Evolutionary conservation across 1,140 invertebrate species (phyloP).

Genomic region (Aphis craccivora): DNA sequence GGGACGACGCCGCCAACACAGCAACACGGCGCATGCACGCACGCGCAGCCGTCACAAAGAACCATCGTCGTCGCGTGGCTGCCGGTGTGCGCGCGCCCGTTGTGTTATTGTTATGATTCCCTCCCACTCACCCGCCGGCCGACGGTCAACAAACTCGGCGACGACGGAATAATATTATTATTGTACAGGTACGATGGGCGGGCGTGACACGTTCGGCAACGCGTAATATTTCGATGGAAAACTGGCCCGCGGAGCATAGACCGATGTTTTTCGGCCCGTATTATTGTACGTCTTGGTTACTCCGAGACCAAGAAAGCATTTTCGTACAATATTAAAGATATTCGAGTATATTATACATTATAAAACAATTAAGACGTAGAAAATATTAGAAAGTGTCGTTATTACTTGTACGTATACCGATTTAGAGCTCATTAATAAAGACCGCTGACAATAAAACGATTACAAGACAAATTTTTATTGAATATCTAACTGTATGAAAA

Average conservation of each 20-base stretch:
- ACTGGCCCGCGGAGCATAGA: no score
- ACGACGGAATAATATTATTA: background rate
- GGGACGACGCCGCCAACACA: background rate
- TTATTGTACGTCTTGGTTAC: no score
- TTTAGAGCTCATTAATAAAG: background rate
- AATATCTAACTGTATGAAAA: background rate
- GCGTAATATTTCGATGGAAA: background rate
- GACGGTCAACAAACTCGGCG: background rate
- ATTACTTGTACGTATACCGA: background rate
- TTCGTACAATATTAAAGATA: no score
- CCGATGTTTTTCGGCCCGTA: background rate
- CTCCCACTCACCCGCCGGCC: background rate
- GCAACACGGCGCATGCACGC: background rate
- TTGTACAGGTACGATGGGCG: background rate
- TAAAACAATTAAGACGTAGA: background rate
- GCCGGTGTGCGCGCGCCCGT: background rate
- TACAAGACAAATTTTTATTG: background rate
- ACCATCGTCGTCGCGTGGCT: background rate
- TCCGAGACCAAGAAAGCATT: no score
- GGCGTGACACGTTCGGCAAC: background rate
- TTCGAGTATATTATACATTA: no score
- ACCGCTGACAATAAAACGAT: background rate
- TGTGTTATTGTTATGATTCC: constrained; percentile 6
- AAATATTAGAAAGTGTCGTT: background rate
- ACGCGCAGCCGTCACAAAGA: background rate